Base-by-base conservation (phyloP, 2,113 vertebrate species). In the Trematomus loennbergii region DNA sequence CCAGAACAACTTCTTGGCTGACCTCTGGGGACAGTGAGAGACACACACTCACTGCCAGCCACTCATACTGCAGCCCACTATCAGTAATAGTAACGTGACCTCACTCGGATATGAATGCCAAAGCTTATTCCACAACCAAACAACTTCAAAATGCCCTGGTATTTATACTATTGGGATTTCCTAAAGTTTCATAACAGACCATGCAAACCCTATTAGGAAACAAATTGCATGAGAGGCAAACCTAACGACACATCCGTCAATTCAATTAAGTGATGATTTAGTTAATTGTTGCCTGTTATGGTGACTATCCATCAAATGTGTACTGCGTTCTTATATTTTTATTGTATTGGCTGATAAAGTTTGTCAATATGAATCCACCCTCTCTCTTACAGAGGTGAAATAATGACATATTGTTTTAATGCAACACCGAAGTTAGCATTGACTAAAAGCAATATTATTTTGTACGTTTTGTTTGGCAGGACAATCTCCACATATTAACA, bases 1-100 rank as follows among this genome's bases (percentile, higher is more conserved):
- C 5, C 54, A 45, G 59, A 16, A 29, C 70, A 25, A 64, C 77
- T 54, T 79, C 53, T 75, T 58, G 76, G 63, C 64, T 20, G n/a
- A 71, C 61, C 76, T 79, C 76, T 49, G 22, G 81, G 64, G 82
- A 86, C 9, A 18, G 33, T 46, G 75, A 61, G 75, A 80, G 72
- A 81, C 72, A 83, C 18, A 46, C 33, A 81, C 83, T 76, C 72
- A 68, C 66, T 72, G 75, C 69, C 79, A 61, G 54, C 17, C 61
- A 69, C 40, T 65, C 43, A 63, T 16, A 45, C 75, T 84, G 49
- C 69, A 81, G 33, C 62, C 72, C 50, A 12, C 52, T 54, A 89
- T 80, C 69, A 74, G 50, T 76, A 55, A 79, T 13, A 71, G 81
- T 79, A 83, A 81, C 50, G 67, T 57, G 83, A 84, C 46, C 79